A percentile compares a stretch with the other conserved stretches of the same genome.
These are phyloP conservation scores for Ennomos quercinarius DNA, from an alignment of 2,888 invertebrate genomes.

Conservation along the genomic window DNA sequence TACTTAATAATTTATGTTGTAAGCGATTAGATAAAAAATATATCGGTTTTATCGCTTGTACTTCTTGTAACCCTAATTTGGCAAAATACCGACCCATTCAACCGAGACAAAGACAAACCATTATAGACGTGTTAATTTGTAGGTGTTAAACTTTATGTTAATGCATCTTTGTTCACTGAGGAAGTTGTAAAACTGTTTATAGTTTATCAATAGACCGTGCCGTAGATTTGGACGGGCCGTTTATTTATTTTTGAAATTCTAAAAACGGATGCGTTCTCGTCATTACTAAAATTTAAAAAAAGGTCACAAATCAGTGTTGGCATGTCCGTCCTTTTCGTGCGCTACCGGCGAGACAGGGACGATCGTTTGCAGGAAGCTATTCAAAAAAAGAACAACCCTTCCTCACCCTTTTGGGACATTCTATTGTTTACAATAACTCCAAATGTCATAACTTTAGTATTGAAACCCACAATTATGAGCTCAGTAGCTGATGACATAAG, in stretches of 20 bases:
- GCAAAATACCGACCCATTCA: conserved; percentile 37
- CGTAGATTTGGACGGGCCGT: conserved; percentile 48
- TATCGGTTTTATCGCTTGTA: conserved; percentile 38
- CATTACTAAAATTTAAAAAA: conserved; percentile 77
- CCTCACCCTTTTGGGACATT: conserved; percentile 78
- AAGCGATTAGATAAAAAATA: conserved; percentile 59
- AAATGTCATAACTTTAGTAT: conserved; percentile 56
- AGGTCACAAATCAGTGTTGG: conserved; percentile 53
- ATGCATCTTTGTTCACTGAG: conserved; percentile 62
- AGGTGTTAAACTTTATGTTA: conserved; percentile 44
- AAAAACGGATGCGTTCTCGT: conserved; percentile 82
- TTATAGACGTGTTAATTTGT: conserved; percentile 45
- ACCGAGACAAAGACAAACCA: conserved; percentile 42
- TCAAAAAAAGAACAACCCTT: conserved; percentile 84
- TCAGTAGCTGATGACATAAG: conserved; percentile 34
- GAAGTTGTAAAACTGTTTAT: conserved; percentile 79
- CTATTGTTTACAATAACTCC: conserved; percentile 68
- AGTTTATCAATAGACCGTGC: conserved; percentile 68
- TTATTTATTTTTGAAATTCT: conserved; percentile 78
- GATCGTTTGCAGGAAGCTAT: conserved; percentile 75
- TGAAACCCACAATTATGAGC: conserved; percentile 50
- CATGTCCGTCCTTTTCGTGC: conserved; percentile 56
- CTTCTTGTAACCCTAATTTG: conserved; percentile 44
- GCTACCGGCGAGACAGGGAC: conserved; percentile 60
- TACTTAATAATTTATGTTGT: conserved; percentile 37